Base-by-base conservation (phyloP, 2,797 vertebrate genomes). In the Dendrocincla fuliginosa region DNA sequence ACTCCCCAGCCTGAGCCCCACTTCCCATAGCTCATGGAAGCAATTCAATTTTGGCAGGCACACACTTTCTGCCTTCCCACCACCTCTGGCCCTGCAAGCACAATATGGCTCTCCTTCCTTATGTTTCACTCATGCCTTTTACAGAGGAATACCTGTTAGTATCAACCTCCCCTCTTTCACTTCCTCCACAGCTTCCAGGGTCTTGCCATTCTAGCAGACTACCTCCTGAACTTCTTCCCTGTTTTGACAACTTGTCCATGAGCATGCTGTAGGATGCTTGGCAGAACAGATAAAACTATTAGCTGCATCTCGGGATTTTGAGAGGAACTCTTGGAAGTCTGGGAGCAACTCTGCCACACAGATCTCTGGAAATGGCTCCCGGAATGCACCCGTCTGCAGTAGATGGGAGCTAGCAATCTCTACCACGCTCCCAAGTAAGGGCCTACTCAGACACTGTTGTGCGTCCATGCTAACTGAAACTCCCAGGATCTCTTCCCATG, bases 341-440 rank as follows among this genome's bases (percentile, higher is more conserved):
- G 35, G 2, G 1, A 37, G 8, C 11, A 64, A n/a, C 35, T 37
- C 5, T 16, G 24, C 27, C 57, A 53, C 49, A 32, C 35, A 73
- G 15, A 16, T 57, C 33, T 71, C 15, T 3, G 22, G 46, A 73
- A 30, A 73, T 15, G 30, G 46, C 44, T 84, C 33, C 35, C 28
- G 0, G 1, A 76, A 76, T 9, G 28, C 7, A 53, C 2, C 7
- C 6, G 12, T 73, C 53, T 65, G 63, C 22, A 53, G 22, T 0
- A 64, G 44, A 53, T 6, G 15, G 13, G 20, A 65, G n/a, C 16
- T 30, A 65, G 35, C 28, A 78, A 73, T 24, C 47, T 71, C 50
- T 20, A 49, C 13, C 28, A 47, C 0, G 0, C 16, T 71, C 81
- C 65, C 64, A 79, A 57, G 25, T 12, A 69, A 65, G 14, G 8